Conservation (phyloP, 2,888 invertebrate genomes). For the Pseudococcus longispinus region DNA sequence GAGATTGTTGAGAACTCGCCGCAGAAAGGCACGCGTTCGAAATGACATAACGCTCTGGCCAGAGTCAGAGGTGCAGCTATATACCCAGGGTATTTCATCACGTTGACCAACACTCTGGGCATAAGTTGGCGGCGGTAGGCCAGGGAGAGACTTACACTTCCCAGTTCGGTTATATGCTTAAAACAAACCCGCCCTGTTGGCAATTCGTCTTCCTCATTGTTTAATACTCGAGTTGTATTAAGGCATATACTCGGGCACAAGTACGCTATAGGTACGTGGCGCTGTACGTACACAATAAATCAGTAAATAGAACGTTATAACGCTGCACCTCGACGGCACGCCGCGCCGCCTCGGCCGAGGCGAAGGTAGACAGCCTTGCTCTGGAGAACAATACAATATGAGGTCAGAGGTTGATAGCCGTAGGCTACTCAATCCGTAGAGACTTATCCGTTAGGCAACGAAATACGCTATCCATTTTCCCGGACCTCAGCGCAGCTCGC, state of each 20-base stretch:
- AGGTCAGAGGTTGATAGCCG: constrained; percentile 48
- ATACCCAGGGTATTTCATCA: background rate
- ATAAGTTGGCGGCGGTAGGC: background rate
- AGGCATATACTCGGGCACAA: background rate
- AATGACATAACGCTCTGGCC: background rate
- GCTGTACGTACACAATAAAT: background rate
- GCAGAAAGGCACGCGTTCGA: background rate
- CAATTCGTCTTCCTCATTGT: constrained; percentile 11
- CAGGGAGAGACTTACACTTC: background rate
- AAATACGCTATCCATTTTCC: constrained; percentile 20
- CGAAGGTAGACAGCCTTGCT: constrained; percentile 47
- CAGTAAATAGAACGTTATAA: constrained; percentile 40
- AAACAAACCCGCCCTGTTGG: constrained; percentile 11
- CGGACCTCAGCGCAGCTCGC: background rate
- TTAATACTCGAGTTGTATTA: background rate
- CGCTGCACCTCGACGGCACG: background rate
- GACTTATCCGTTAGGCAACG: constrained; percentile 36
- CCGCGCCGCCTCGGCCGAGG: background rate
- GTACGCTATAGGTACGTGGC: background rate
- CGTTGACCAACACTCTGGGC: background rate
- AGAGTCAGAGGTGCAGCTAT: background rate
- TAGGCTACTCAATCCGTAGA: constrained; percentile 20
- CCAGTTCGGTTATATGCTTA: background rate
- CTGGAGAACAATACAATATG: constrained; percentile 44
- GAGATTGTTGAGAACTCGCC: background rate